These are phyloP conservation scores for Pagetopsis macropterus DNA, from an alignment of 2,797 vertebrate genomes.

Conservation along the genomic window DNA sequence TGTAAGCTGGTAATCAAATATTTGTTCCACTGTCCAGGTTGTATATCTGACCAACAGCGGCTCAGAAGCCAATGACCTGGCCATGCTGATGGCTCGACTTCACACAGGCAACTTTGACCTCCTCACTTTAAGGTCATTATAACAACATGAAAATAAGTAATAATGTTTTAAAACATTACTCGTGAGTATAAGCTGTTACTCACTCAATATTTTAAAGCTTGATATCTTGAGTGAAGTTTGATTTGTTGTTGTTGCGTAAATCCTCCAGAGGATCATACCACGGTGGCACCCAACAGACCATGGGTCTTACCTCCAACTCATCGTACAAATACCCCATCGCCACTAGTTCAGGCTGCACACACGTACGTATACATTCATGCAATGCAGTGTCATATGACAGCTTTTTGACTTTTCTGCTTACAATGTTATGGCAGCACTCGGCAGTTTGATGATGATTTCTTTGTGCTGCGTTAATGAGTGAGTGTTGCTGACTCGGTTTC, in stretches of 20 bases:
- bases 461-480: not conserved
- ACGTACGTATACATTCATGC: slow-evolving; percentile 78
- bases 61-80: slow-evolving; percentile 95
- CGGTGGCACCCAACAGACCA: slow-evolving; percentile 85
- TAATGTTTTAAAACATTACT: too few species aligned
- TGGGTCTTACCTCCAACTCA: slow-evolving; percentile 87
- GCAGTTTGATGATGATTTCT: not conserved
- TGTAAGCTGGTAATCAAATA: not conserved
- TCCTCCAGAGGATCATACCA: slow-evolving; percentile 91
- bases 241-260: too few species aligned
- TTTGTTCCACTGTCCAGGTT: slow-evolving; percentile 80
- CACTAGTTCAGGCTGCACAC: slow-evolving; percentile 86
- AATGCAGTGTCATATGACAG: too few species aligned
- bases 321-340: slow-evolving; percentile 86
- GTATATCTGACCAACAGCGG: slow-evolving; percentile 94
- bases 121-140: slow-evolving; percentile 88
- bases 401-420: too few species aligned
- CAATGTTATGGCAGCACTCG: not conserved
- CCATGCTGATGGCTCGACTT: slow-evolving; percentile 92
- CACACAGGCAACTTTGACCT: slow-evolving; percentile 89
- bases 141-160: slow-evolving; percentile 7
- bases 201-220: too few species aligned
- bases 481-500: slow-evolving; percentile 44
- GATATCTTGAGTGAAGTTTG: too few species aligned
- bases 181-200: too few species aligned